phyloP scores from a whole-genome alignment of 1,140 invertebrate genomes.

The Brachystomella parvula region DNA sequence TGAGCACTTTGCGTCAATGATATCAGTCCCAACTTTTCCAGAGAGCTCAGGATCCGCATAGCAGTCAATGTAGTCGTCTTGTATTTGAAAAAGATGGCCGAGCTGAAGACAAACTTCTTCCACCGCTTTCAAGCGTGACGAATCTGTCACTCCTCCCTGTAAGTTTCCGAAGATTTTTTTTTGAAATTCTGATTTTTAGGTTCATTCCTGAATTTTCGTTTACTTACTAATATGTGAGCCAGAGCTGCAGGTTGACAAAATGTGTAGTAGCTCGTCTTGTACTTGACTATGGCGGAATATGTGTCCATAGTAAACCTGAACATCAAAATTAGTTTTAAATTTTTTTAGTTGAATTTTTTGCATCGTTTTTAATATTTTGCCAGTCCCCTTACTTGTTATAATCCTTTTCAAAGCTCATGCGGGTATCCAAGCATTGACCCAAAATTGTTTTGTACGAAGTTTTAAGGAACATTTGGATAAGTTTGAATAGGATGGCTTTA shows the following conservation, averaged over 20 bases:
- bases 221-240: conserved; percentile 47
- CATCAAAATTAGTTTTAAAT: not conserved
- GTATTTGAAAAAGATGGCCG: conserved; percentile 56
- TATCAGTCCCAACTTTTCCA: conserved; percentile 69
- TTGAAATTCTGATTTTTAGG: not conserved
- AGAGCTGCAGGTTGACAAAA: conserved; percentile 54
- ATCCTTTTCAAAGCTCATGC: not conserved
- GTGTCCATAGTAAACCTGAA: conserved; percentile 15
- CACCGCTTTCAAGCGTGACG: conserved; percentile 38
- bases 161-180: too few relatives aligned
- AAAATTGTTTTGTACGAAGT: conserved; percentile 3
- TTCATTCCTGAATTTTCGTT: not conserved
- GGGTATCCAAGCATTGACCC: not conserved
- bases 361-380: not conserved
- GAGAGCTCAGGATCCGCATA: conserved; percentile 51
- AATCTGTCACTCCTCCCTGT: conserved; percentile 36
- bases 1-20: conserved; percentile 88
- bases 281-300: conserved; percentile 49
- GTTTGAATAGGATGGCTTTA: conserved; percentile 41
- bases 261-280: conserved; percentile 60
- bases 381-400: not conserved
- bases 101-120: conserved; percentile 52
- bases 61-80: conserved; percentile 57
- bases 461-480: not conserved
- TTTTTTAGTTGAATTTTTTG: not conserved